phyloP scores from a whole-genome alignment of 2,888 invertebrate genomes.

The Drosophila siamana region DNA sequence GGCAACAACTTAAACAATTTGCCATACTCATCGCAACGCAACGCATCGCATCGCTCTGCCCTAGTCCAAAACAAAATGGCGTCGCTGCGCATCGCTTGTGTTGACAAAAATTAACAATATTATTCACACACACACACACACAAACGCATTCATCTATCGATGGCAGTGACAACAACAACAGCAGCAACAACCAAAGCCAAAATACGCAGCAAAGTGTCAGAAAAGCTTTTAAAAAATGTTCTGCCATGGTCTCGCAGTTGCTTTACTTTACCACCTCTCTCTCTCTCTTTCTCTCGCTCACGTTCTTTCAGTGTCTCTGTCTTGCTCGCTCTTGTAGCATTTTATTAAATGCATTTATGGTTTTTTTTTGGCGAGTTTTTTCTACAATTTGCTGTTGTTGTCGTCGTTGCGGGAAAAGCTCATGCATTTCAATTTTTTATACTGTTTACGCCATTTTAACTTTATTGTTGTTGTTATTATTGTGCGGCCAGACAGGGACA shows the following conservation, averaged over 20 bases:
- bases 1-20: conserved; percentile 55
- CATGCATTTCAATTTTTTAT: conserved; percentile 68
- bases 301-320: not conserved
- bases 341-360: conserved; percentile 70
- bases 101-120: conserved; percentile 56
- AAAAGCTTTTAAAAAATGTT: conserved; percentile 67
- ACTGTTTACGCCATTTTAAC: conserved; percentile 75
- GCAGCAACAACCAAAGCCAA: not conserved
- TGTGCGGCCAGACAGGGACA: conserved; percentile 42
- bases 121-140: conserved; percentile 7
- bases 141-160: conserved; percentile 44
- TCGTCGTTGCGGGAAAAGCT: conserved; percentile 55
- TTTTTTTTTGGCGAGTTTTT: conserved; percentile 21
- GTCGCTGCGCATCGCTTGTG: conserved; percentile 25
- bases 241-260: conserved; percentile 9
- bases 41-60: conserved; percentile 3
- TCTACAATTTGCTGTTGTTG: conserved; percentile 31
- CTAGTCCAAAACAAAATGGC: conserved; percentile 48
- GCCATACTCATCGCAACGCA: too few relatives aligned
- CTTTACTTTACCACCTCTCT: not conserved
- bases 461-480: conserved; percentile 58
- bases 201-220: conserved; percentile 54
- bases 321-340: conserved; percentile 7
- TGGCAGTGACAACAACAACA: conserved; percentile 29
- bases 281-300: not conserved